Evolutionary conservation across 2,888 invertebrate genomes (phyloP), one percentile per base, ranked within the genome.

Genomic region (Luperina nickerlii): DNA sequence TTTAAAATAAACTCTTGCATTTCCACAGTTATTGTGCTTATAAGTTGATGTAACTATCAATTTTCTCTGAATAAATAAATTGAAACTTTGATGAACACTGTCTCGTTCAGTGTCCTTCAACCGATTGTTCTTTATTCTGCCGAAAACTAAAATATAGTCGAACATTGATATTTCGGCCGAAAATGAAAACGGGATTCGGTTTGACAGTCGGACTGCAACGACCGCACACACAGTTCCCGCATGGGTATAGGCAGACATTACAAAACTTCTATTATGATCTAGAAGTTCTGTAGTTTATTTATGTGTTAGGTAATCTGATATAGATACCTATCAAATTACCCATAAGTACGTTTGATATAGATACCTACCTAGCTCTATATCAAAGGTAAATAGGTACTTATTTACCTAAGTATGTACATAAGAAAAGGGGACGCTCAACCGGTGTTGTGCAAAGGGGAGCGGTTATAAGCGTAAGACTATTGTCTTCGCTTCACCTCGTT

Each of bases 401-500:
- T n/a, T 48, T 79, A 74, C n/a, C 2, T 60, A 38, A 38, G 42
- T 42, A 38, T 3, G 42, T 42, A 76, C n/a, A 32, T 27, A 75
- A 48, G 27, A 73, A 78, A 76, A 66, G 51, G 70, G 74, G 66
- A 68, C 71, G 68, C 66, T 62, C 62, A 83, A 79, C 77, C 84
- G 79, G 81, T 81, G 71, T 81, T 62, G 72, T 66, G 38, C 71
- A 76, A 78, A 85, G 84, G 87, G 90, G 88, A 88, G 82, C 87
- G 90, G 84, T 81, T 74, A 54, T 63, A 76, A 72, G 69, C 77
- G 78, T 76, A 76, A 90, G 85, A 86, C 94, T 89, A 95, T 96
- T 96, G 96, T 96, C 90, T 95, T 94, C 90, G 91, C 91, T 87
- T 87, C 89, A 91, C 92, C 90, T 91, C 89, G 85, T 78, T 87